Evolutionary conservation across 2,113 vertebrate genomes (phyloP), one percentile per base, ranked within the genome.

Genomic region (Bufo gargarizans): DNA sequence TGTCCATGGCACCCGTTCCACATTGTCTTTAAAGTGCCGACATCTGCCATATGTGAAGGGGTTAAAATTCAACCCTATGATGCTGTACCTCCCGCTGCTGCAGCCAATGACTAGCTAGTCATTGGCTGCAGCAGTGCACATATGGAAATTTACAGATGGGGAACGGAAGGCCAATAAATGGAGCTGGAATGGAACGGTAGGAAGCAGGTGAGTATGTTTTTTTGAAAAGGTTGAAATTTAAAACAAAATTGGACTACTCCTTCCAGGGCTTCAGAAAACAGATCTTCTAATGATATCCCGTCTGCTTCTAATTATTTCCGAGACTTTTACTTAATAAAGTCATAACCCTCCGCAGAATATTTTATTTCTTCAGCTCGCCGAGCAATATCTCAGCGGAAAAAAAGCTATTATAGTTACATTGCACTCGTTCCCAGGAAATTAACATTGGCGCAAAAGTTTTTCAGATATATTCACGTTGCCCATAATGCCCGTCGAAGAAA

Each of bases 301-400:
- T 10, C 72, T 6, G 71, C 45, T 69, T 33, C 20, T 63, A 53
- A 67, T 67, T 67, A 83, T 83, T 61, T 65, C 13, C 10, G 6
- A 22, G 58, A 69, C n/a, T 67, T 50, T 50, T 50, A 83, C 20
- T 69, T 69, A 83, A 67, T 83, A 83, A 83, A 83, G 81, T n/a
- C 6, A 14, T 50, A 82, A 82, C 11, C 2, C 43, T 56, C 77
- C 20, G 14, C n/a, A 14, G 81, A 67, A 83, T 49, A 20, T 83
- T 83, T 49, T n/a, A 22, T 53, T 83, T 10, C 61, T 53, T 16
- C 20, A 33, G 1, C 19, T 12, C 16, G 19, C 61, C 47, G 59
- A 50, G 58, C 20, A 78, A 77, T 65, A 86, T 45, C 71, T 76
- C 71, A 7, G 5, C 33, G 65, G 65, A 83, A 61, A 22, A 77